phyloP scores from a whole-genome alignment of 2,797 vertebrate genomes.

The Ctenopoma multispine region DNA sequence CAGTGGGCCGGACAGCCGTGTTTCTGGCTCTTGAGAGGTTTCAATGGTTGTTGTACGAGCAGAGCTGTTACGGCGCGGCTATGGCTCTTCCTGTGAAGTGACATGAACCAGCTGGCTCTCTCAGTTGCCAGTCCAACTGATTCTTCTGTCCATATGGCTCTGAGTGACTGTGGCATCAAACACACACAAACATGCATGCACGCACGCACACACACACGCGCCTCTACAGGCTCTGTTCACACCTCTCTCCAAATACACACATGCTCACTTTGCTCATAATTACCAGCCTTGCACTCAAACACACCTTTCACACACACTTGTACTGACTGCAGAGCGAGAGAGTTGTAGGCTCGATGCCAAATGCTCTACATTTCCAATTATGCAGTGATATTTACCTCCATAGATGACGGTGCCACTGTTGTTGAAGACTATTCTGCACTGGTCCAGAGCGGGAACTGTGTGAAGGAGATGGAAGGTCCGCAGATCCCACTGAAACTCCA shows the following conservation, averaged over 20 bases:
- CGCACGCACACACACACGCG: constrained; percentile 13
- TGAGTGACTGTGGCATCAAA: constrained; percentile 33
- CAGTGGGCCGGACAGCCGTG: constrained; percentile 15
- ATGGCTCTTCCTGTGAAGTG: constrained; percentile 59
- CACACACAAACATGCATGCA: constrained; percentile 1
- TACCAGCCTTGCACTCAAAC: constrained; percentile 38
- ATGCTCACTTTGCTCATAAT: constrained; percentile 48
- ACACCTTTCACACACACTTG: constrained; percentile 59
- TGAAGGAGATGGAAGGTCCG: constrained; percentile 97
- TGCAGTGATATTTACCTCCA: constrained; percentile 87
- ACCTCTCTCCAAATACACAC: constrained; percentile 58
- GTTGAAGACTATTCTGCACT: constrained; percentile 98
- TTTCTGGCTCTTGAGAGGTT: constrained; percentile 32
- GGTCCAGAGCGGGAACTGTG: constrained; percentile 97
- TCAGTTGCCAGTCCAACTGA: constrained; percentile 59
- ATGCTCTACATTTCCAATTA: constrained; percentile 21
- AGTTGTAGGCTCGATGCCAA: constrained; percentile 43
- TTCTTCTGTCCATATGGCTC: constrained; percentile 69
- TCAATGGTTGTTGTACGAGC: constrained; percentile 22
- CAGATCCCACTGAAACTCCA: constrained; percentile 91
- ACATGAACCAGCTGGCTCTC: constrained; percentile 69
- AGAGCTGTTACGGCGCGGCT: constrained; percentile 40
- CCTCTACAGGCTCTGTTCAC: constrained; percentile 55
- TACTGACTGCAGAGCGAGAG: constrained; percentile 27
- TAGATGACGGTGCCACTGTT: constrained; percentile 98